Base-by-base conservation (phyloP, 2,797 vertebrate genomes). In the Cygnus olor region DNA sequence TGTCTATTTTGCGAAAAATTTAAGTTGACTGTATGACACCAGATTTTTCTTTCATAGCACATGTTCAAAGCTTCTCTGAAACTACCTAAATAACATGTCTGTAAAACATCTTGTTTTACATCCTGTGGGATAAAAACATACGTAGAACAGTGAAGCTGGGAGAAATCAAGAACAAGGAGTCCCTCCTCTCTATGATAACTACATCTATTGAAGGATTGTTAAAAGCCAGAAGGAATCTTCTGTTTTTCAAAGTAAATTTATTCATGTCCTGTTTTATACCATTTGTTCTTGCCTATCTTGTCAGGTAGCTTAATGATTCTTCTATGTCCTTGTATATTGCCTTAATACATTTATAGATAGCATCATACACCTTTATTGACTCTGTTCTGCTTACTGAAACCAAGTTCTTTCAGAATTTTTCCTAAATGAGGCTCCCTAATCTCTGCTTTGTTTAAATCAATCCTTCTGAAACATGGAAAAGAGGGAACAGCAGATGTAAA, bases 1-100 rank as follows among this genome's bases (percentile, higher is more conserved):
- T 3, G 76, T 10, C 25, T 70, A 9, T 32, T 82, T 36, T 24
- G 36, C 57, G 14, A 73, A 90, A 63, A n/a, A 24, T 61, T 49
- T 1, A 5, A 42, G 42, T 12, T 87, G 19, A 71, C 38, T 85
- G 17, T 40, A 18, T 7, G 32, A 65, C 53, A 88, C 2, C 22
- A 72, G 15, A 0, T 42, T 44, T 79, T 88, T 85, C 44, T 90
- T 42, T 36, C 21, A 90, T 2, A 87, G 32, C 20, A 38, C 5
- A 87, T 82, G 24, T 85, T 87, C 53, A 87, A 89, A 93, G 34
- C 49, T 83, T 78, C 64, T 80, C 45, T 74, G 47, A 85, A 94
- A 69, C 22, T 32, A 88, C 32, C 11, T n/a, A 58, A 76, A 54
- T 61, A 93, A 81, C 14, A 80, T 0, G 0, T 66, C 60, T 85